Conservation (phyloP, 2,888 invertebrate genomes). For the Drosophila neonasuta region DNA sequence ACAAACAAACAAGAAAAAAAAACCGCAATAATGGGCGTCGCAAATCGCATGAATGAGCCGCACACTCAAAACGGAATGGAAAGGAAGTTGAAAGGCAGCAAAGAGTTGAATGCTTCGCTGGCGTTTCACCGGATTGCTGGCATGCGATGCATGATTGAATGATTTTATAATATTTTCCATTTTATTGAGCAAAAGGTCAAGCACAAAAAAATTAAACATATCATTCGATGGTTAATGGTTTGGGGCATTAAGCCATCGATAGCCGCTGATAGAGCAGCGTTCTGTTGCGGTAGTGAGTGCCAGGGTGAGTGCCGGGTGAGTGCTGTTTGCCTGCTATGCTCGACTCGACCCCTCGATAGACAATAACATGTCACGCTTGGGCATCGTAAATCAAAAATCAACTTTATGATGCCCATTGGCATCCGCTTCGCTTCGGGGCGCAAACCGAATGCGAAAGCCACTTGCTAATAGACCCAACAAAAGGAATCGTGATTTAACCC, state of each 20-base stretch:
- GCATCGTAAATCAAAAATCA: constrained; percentile 65
- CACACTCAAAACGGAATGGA: constrained; percentile 23
- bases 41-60: constrained; percentile 64
- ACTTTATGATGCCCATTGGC: constrained; percentile 54
- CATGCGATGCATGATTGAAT: constrained; percentile 65
- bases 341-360: constrained; percentile 20
- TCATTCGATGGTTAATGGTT: constrained; percentile 26
- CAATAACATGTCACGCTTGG: constrained; percentile 65
- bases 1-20: constrained; percentile 1
- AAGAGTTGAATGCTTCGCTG: constrained; percentile 6
- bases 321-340: too few relatives aligned
- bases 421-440: constrained; percentile 22
- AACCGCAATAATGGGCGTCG: constrained; percentile 39
- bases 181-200: constrained; percentile 61
- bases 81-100: constrained; percentile 3
- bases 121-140: constrained; percentile 29
- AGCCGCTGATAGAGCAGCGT: constrained; percentile 1
- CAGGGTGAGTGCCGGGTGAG: too few relatives aligned
- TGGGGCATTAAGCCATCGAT: constrained; percentile 9
- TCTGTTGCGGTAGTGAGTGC: neutral
- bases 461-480: constrained; percentile 45
- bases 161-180: constrained; percentile 69
- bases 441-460: constrained; percentile 8
- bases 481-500: constrained; percentile 16
- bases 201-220: constrained; percentile 46